Evolutionary conservation across 2,797 vertebrate genomes (phyloP), one percentile per base, ranked within the genome.

Genomic region (Muraenolepis orangiensis): DNA sequence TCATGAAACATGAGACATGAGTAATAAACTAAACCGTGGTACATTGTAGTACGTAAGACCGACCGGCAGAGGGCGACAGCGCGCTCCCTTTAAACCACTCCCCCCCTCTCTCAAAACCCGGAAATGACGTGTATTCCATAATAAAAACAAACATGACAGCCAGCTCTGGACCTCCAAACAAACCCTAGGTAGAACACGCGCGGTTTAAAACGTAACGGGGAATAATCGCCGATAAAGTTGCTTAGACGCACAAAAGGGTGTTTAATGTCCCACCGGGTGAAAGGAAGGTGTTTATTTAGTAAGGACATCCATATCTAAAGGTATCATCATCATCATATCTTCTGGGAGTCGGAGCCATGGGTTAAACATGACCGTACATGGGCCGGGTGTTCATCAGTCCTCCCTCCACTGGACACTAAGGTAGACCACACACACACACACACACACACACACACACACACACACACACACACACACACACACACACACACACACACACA

Each of bases 321-420:
- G n/a, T n/a, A n/a, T n/a, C n/a, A n/a, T n/a, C n/a, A n/a, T n/a
- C n/a, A n/a, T n/a, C n/a, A n/a, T n/a, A n/a, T n/a, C n/a, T n/a
- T n/a, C 80, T 79, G 83, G 71, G 73, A 74, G 82, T 72, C 64
- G 31, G 70, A 82, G 84, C 79, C 82, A 85, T 87, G 88, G 87
- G 90, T 79, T 81, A 81, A 91, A 86, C 91, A 90, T 93, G 72
- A 90, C 94, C 94, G 90, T 94, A 93, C 94, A 93, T 93, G 92
- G 93, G 29, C 87, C 90, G 88, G 73, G 42, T n/a, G 78, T 67
- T 64, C 61, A 23, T 26, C 80, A 61, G 88, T 83, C 87, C 84
- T 84, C 84, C 81, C 76, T 66, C 23, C 68, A 78, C 73, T 66
- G 67, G 18, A n/a, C 10, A 34, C 67, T 72, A n/a, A n/a, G n/a